Evolutionary conservation across 35 echinoderm and acorn worm species (phyloP), one percentile per base, ranked within the genome.

Genomic region (Lytechinus pictus): DNA sequence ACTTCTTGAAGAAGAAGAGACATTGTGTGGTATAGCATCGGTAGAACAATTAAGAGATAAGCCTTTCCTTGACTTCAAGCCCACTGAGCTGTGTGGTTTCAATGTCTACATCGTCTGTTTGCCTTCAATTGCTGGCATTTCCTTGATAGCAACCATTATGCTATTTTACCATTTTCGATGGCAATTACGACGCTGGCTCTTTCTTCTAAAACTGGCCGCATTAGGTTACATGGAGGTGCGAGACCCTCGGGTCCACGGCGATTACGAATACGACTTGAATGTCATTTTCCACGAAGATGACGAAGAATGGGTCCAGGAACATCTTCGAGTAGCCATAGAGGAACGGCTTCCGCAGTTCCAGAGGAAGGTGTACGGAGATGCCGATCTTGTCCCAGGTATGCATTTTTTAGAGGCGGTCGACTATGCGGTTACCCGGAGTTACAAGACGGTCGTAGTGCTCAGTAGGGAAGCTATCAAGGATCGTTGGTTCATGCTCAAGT

Each of bases 401-500:
- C 16, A 90, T 10, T 90, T 52, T 33, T 54, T 90, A 44, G 88
- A 90, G 28, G 9, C 88, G 2, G 28, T 90, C 28, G 52, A 90
- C 88, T 54, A 52, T 29, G 29, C 52, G 10, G 88, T 90, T 28
- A 54, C 14, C 3, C 1, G 52, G 10, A 90, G 88, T 54, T 90
- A 52, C 88, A 90, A 90, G 88, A 54, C 52, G 10, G 28, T 90
- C 27, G 28, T 90, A 0, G 8, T 90, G 29, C 28, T 90, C 88
- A 90, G 88, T 16, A 21, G 29, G 29, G 52, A 9, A 1, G 88
- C 88, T 90, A 12, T 90, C 27, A 6, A 21, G 3, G 52, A 90
- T 54, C 88, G 52, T 33, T 52, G 28, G 88, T 90, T 90, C 88
- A 44, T 90, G 28, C 88, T 90, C 27, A 90, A 90, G 88, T 90